Percentiles rank a stretch among this genome's conserved stretches.
phyloP scores from a whole-genome alignment of 1,140 invertebrate species.

The Polypedilum vanderplanki region DNA sequence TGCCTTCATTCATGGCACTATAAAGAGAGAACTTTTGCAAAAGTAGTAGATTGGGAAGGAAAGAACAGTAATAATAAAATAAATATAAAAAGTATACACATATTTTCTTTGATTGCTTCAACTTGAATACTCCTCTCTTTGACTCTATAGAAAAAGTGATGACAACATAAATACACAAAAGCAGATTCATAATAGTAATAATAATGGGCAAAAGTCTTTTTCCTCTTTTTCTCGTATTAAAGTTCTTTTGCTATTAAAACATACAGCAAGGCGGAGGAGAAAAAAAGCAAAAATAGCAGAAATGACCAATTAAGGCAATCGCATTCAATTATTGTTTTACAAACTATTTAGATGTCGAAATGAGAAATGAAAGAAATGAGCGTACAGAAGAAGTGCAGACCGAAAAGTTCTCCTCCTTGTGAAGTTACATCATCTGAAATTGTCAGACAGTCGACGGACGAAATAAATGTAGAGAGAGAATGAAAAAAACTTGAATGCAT shows the following conservation, averaged over 20 bases:
- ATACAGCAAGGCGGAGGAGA: not conserved
- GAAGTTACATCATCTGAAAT: conserved; percentile 12
- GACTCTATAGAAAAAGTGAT: not conserved
- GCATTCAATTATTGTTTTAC: conserved; percentile 28
- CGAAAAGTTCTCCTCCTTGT: not conserved
- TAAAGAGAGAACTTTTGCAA: no score
- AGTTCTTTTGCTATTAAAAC: not conserved
- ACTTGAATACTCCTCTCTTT: no score
- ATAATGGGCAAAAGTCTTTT: conserved; percentile 3
- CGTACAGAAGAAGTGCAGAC: not conserved
- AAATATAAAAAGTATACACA: conserved; percentile 6
- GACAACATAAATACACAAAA: conserved; percentile 22
- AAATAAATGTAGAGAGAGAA: no score
- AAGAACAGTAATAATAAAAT: not conserved
- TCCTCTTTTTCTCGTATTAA: not conserved
- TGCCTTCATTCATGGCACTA: no score
- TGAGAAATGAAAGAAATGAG: not conserved
- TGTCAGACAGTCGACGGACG: not conserved
- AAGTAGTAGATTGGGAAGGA: no score
- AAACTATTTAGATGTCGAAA: conserved; percentile 29
- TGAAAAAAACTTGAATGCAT: no score
- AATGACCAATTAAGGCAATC: conserved; percentile 28
- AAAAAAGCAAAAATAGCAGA: conserved; percentile 21
- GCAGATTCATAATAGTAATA: not conserved
- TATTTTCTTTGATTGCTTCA: not conserved